These are phyloP conservation scores for Aelia acuminata DNA, from an alignment of 2,888 invertebrate genomes.

Conservation along the genomic window DNA sequence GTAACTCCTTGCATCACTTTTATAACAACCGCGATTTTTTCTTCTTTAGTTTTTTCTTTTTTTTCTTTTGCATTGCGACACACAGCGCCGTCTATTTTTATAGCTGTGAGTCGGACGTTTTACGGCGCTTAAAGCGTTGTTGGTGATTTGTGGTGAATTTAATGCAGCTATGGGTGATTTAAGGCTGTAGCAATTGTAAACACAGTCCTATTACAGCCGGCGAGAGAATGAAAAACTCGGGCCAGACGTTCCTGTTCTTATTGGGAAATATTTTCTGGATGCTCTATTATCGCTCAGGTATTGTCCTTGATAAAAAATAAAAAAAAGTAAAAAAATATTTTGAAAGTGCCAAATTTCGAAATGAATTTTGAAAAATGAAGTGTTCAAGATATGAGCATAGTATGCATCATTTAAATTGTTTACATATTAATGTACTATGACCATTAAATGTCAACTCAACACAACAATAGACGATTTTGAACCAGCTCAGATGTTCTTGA, in stretches of 20 bases:
- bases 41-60: background rate
- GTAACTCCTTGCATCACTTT: slow-evolving; percentile 48
- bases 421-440: no score
- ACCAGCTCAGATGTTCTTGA: no score
- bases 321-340: background rate
- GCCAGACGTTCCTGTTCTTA: background rate
- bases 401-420: no score
- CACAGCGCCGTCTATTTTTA: slow-evolving; percentile 45
- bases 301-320: background rate
- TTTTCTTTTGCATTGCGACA: slow-evolving; percentile 42
- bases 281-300: background rate
- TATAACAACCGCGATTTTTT: slow-evolving; percentile 39
- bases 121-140: slow-evolving; percentile 2
- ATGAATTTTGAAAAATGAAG: no score
- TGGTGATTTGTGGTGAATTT: slow-evolving; percentile 33
- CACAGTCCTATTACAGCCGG: slow-evolving; percentile 30
- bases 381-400: background rate
- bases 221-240: slow-evolving; percentile 1
- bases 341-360: no score
- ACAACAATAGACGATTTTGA: no score
- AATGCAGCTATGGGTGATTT: slow-evolving; percentile 14
- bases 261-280: background rate
- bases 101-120: slow-evolving; percentile 34
- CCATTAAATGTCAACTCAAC: no score
- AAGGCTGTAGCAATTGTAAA: slow-evolving; percentile 24